phyloP scores from a whole-genome alignment of 2,113 vertebrate species.

The Pterocles burchelli region DNA sequence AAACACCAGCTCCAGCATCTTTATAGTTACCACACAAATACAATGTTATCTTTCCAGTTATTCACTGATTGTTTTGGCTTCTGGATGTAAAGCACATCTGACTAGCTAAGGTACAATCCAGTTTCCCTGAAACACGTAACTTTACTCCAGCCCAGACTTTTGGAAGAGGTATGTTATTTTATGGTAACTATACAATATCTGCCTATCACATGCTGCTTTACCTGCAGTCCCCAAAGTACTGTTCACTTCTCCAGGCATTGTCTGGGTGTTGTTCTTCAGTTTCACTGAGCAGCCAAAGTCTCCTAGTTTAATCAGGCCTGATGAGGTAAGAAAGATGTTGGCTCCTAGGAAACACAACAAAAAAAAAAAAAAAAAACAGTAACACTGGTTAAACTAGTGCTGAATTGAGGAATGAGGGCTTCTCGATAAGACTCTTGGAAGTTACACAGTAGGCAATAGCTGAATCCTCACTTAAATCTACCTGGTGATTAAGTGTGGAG shows the following conservation, averaged over 20 bases:
- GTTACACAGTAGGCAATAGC: neutral
- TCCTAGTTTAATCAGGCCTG: slow-evolving; percentile 94
- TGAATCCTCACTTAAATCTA: neutral
- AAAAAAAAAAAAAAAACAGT: neutral
- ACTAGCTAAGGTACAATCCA: neutral
- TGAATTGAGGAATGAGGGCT: neutral
- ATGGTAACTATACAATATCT: neutral
- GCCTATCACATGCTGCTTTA: slow-evolving; percentile 45
- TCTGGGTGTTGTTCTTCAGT: slow-evolving; percentile 96
- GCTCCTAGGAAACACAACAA: slow-evolving; percentile 80
- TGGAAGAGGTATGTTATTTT: neutral
- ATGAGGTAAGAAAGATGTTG: slow-evolving; percentile 97
- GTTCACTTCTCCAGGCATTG: slow-evolving; percentile 99
- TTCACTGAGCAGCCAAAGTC: slow-evolving; percentile 99
- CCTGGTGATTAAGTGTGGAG: neutral
- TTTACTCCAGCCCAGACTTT: neutral
- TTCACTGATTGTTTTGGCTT: neutral
- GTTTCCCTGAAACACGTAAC: neutral
- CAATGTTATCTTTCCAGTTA: neutral
- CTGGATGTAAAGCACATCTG: neutral
- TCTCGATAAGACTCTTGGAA: neutral
- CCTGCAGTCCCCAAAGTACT: slow-evolving; percentile 98
- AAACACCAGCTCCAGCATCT: neutral
- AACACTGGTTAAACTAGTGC: neutral
- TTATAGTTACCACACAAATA: neutral